Evolutionary conservation across 2,797 vertebrate species (phyloP).

Genomic region (Sitta carolinensis): DNA sequence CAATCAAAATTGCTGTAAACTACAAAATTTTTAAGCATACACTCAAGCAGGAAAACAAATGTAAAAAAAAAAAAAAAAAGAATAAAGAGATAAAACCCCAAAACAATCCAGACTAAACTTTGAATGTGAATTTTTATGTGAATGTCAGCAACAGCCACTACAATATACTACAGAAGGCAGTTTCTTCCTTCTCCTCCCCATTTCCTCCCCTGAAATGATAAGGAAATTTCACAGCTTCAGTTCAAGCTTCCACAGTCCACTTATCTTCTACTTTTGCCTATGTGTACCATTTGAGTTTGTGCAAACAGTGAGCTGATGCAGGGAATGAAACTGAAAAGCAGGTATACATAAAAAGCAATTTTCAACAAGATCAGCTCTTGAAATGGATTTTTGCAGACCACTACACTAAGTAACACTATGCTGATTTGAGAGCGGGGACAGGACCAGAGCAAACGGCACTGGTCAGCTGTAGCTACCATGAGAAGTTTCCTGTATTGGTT

Average conservation of each 20-base stretch:
- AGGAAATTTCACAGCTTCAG: neutral
- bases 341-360: neutral
- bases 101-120: neutral
- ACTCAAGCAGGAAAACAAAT: neutral
- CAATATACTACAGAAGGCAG: neutral
- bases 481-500: neutral
- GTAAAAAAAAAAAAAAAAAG: neutral
- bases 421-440: neutral
- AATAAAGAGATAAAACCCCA: neutral
- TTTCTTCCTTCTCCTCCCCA: neutral
- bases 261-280: neutral
- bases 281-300: neutral
- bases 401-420: neutral
- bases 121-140: neutral
- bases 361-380: neutral
- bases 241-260: neutral
- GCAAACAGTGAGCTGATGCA: neutral
- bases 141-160: neutral
- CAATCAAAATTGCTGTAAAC: neutral
- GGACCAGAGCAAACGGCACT: neutral
- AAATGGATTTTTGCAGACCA: neutral
- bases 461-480: neutral
- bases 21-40: neutral
- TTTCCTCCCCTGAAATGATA: rapidly evolving
- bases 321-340: neutral